phyloP scores from a whole-genome alignment of 1,140 invertebrate genomes.

The Eueides isabella region DNA sequence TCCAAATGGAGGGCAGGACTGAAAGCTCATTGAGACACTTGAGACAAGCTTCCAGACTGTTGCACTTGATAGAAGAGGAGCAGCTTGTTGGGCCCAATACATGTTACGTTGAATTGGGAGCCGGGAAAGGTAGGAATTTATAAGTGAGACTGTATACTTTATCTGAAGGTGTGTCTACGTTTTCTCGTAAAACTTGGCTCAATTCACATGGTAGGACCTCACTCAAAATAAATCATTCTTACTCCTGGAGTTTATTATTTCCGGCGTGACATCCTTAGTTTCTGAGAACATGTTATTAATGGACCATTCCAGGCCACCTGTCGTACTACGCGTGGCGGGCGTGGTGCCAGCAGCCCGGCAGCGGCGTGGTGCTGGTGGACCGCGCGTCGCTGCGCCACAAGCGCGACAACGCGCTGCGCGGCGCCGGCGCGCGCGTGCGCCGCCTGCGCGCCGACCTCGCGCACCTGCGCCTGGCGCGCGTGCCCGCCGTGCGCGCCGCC shows the following conservation, averaged over 20 bases:
- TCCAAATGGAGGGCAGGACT: slow-evolving; percentile 85
- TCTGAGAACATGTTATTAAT: no score
- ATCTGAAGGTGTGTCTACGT: no score
- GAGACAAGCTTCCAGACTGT: slow-evolving; percentile 86
- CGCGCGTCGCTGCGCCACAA: slow-evolving; percentile 91
- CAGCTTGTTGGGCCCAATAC: slow-evolving; percentile 83
- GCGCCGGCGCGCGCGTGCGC: slow-evolving; percentile 42
- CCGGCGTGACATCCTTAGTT: no score
- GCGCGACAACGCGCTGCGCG: slow-evolving; percentile 86
- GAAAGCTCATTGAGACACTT: slow-evolving; percentile 86
- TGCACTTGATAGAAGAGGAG: slow-evolving; percentile 84
- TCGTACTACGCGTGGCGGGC: slow-evolving; percentile 83
- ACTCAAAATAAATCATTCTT: no score
- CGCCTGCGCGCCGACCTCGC: slow-evolving; percentile 89
- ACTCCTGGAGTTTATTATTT: no score
- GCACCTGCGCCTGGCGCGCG: slow-evolving; percentile 85
- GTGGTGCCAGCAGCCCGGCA: slow-evolving; percentile 51
- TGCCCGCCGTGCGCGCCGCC: slow-evolving; percentile 72
- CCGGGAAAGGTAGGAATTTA: slow-evolving; percentile 90
- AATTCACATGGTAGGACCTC: no score
- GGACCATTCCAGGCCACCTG: slow-evolving; percentile 15
- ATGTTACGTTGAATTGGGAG: slow-evolving; percentile 93
- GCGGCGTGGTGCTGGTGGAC: slow-evolving; percentile 87
- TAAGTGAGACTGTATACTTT: no score
- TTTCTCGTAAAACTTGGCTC: no score